phyloP scores from a whole-genome alignment of 1,140 invertebrate species.

The Berghia stephanieae region DNA sequence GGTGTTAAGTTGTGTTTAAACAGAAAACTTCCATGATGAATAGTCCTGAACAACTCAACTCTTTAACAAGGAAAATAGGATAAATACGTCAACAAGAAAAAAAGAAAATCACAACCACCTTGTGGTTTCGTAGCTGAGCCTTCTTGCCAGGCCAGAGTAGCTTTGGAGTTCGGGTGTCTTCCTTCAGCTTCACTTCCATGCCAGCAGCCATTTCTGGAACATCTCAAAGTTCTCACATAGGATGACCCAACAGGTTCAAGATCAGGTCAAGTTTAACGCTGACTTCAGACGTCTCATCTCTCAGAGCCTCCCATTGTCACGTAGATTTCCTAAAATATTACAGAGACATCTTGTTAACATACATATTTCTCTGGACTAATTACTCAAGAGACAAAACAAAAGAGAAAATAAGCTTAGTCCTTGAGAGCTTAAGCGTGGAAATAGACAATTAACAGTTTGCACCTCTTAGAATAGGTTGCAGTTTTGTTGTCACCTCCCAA shows the following conservation, averaged over 20 bases:
- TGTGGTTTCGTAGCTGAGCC: slow-evolving; percentile 92
- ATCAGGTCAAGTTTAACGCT: slow-evolving; percentile 87
- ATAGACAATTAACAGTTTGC: too few species aligned
- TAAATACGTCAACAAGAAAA: slow-evolving; percentile 10
- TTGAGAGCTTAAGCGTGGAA: too few species aligned
- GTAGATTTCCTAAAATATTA: slow-evolving; percentile 75
- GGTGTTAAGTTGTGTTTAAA: too few species aligned
- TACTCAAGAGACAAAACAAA: too few species aligned
- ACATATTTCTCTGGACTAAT: too few species aligned
- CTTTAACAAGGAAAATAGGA: too few species aligned
- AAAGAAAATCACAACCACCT: slow-evolving; percentile 69
- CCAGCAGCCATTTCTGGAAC: slow-evolving; percentile 89
- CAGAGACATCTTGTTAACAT: too few species aligned
- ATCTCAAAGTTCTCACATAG: slow-evolving; percentile 74
- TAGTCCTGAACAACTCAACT: too few species aligned
- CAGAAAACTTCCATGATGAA: too few species aligned
- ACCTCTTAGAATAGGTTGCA: too few species aligned
- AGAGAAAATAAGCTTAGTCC: too few species aligned
- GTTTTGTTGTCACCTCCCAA: too few species aligned
- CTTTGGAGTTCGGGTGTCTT: slow-evolving; percentile 89
- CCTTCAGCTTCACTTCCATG: slow-evolving; percentile 89
- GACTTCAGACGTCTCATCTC: slow-evolving; percentile 83
- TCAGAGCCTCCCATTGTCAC: slow-evolving; percentile 78
- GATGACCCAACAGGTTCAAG: slow-evolving; percentile 71
- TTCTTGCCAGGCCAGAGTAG: slow-evolving; percentile 92